phyloP scores from a whole-genome alignment of 2,113 vertebrate genomes.

The Anarrhichthys ocellatus region DNA sequence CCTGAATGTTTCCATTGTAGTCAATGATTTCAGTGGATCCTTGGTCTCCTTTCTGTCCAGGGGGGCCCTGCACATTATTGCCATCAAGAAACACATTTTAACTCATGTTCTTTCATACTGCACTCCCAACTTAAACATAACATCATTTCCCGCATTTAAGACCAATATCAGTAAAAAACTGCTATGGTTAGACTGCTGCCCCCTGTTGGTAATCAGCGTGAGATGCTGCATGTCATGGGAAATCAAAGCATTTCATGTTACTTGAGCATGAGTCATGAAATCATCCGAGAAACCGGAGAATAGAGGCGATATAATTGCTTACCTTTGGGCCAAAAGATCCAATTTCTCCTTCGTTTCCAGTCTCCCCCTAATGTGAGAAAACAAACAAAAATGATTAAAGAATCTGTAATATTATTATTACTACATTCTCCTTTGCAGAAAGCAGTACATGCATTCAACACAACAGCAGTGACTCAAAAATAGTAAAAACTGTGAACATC shows the following conservation, averaged over 20 bases:
- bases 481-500: not conserved
- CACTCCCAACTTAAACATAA: not conserved
- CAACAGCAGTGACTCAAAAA: not conserved
- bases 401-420: not conserved
- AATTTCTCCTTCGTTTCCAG: constrained; percentile 90
- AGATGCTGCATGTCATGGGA: not conserved
- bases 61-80: constrained; percentile 86
- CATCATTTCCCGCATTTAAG: not conserved
- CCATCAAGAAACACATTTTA: constrained; percentile 16
- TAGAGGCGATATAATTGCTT: constrained; percentile 17
- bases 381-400: not conserved
- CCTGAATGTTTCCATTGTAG: constrained; percentile 98
- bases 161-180: not conserved
- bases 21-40: constrained; percentile 98
- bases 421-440: not conserved
- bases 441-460: too few species aligned
- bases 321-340: constrained; percentile 90
- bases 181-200: constrained; percentile 32
- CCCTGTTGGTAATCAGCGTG: constrained; percentile 41
- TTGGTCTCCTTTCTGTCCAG: constrained; percentile 97
- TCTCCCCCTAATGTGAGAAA: constrained; percentile 87
- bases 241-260: not conserved
- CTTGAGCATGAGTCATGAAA: not conserved
- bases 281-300: accelerated
- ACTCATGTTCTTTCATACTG: not conserved